Evolutionary conservation across 2,888 invertebrate species (phyloP).

Genomic region (Lasioglossum vierecki): DNA sequence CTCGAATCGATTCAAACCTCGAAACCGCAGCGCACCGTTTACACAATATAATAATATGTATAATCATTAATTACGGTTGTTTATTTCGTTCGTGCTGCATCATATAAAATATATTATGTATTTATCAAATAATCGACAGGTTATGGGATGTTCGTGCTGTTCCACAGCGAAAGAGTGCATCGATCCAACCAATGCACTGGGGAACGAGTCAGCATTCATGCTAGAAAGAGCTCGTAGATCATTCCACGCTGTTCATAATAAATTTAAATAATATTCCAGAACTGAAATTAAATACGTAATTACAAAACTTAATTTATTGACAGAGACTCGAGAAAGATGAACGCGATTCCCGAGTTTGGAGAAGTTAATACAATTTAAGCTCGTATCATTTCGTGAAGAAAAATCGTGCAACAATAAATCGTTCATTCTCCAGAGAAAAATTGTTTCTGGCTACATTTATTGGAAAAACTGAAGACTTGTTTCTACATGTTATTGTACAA

Average conservation of each 20-base stretch:
- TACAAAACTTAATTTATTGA: not conserved
- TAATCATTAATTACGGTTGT: conserved; percentile 6
- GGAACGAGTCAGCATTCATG: not conserved
- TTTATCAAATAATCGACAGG: not conserved
- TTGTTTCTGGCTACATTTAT: too few species aligned
- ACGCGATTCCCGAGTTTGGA: not conserved
- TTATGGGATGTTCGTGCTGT: not conserved
- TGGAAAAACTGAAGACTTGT: too few species aligned
- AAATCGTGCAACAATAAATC: too few species aligned
- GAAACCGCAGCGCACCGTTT: not conserved
- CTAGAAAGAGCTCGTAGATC: not conserved
- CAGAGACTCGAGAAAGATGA: not conserved
- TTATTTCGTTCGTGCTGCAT: not conserved
- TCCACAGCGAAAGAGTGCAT: not conserved
- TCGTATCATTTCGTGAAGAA: not conserved
- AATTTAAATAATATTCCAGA: not conserved
- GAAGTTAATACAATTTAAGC: not conserved
- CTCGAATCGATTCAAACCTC: not conserved
- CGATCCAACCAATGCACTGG: not conserved
- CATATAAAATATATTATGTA: not conserved
- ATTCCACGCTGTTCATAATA: not conserved
- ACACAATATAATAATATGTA: not conserved
- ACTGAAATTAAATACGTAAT: not conserved
- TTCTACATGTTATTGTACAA: too few species aligned
- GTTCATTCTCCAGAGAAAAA: too few species aligned